These are phyloP conservation scores for Porphyrio hochstetteri DNA, from an alignment of 2,113 vertebrate genomes.

Conservation along the genomic window DNA sequence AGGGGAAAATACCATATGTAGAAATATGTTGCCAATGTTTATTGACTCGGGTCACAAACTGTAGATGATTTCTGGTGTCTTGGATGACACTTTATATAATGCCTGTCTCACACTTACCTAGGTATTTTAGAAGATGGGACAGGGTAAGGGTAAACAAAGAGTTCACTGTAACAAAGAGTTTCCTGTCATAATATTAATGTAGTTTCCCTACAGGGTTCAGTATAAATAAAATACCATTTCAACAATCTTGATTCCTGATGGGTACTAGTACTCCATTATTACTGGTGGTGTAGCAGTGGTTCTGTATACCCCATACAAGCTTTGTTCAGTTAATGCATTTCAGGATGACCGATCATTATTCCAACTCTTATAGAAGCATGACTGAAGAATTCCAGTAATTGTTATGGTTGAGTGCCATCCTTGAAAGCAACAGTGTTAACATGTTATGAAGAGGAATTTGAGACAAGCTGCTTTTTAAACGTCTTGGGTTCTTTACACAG, in stretches of 20 bases:
- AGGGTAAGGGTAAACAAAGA: not conserved
- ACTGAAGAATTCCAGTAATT: not conserved
- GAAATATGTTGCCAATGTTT: not conserved
- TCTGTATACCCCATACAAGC: not conserved
- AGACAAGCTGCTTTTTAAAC: not conserved
- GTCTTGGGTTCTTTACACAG: not conserved
- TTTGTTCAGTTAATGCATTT: not conserved
- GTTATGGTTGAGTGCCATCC: not conserved
- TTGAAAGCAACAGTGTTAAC: not conserved
- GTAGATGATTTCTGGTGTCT: not conserved
- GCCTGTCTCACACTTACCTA: not conserved
- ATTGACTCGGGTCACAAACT: not conserved
- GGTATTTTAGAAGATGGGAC: not conserved
- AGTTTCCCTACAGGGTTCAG: not conserved
- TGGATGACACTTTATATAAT: not conserved
- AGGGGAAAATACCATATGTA: not conserved
- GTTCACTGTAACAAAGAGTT: not conserved
- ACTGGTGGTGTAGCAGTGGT: not conserved
- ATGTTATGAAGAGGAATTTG: not conserved
- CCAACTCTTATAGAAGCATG: not conserved
- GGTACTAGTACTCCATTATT: not conserved
- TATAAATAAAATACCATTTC: not conserved
- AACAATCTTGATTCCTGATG: not conserved
- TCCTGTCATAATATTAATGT: not conserved
- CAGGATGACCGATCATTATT: not conserved